These are phyloP conservation scores for Conus betulinus DNA, from an alignment of 1,140 invertebrate genomes.

Conservation along the genomic window DNA sequence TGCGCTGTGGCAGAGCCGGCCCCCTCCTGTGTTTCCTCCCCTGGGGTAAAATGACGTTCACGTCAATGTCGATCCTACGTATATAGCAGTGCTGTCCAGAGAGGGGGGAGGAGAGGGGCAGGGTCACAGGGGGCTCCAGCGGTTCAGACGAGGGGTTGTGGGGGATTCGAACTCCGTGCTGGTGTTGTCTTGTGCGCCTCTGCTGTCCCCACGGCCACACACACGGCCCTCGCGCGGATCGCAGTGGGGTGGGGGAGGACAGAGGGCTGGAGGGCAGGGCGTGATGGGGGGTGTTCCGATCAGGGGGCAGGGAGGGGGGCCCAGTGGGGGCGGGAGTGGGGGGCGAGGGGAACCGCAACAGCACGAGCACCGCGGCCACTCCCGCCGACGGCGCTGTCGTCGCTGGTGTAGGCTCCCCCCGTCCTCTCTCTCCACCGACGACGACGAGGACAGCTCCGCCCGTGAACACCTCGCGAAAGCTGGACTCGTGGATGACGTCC, in stretches of 20 bases:
- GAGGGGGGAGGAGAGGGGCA: too few relatives aligned
- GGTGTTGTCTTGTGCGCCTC: too few relatives aligned
- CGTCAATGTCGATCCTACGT: conserved; percentile 26
- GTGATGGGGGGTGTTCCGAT: too few relatives aligned
- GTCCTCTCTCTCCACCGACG: conserved; percentile 2
- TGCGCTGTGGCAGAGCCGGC: background rate
- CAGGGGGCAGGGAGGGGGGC: too few relatives aligned
- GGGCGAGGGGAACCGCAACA: too few relatives aligned
- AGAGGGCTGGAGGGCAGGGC: background rate
- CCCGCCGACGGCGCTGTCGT: background rate
- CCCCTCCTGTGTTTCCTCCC: background rate
- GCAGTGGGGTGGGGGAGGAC: background rate
- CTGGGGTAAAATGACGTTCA: conserved; percentile 19
- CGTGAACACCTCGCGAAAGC: conserved; percentile 29
- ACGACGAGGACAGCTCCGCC: conserved; percentile 23
- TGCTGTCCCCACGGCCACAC: background rate
- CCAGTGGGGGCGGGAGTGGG: too few relatives aligned
- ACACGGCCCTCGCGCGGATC: background rate
- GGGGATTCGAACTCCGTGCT: too few relatives aligned
- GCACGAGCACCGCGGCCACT: background rate
- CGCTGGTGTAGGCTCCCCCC: background rate
- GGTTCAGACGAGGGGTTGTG: background rate
- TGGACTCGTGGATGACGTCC: conserved; percentile 27
- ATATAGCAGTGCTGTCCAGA: background rate
- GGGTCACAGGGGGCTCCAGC: too few relatives aligned